Percentiles rank a stretch among this genome's conserved stretches.
These are phyloP conservation scores for Eledona agricola DNA, from an alignment of 2,888 invertebrate genomes.

Conservation along the genomic window DNA sequence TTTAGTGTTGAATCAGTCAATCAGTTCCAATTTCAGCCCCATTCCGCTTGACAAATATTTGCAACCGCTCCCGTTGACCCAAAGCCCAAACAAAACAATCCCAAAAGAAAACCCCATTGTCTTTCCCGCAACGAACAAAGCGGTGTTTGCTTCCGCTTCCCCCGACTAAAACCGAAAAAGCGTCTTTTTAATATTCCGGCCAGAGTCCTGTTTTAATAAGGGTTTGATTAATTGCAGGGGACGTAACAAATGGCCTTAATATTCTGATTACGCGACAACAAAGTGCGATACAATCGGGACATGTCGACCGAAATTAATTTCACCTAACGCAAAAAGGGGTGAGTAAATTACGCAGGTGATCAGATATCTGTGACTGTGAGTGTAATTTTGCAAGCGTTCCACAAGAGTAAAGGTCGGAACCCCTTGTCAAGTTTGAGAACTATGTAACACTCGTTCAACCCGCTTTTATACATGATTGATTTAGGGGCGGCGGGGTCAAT, in stretches of 20 bases:
- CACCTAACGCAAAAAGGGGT: conserved; percentile 32
- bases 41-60: conserved; percentile 7
- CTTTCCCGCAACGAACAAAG: background rate
- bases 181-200: no score
- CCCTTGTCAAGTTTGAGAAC: conserved; percentile 40
- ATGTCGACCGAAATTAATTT: conserved; percentile 37
- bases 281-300: conserved; percentile 34
- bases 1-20: conserved; percentile 2
- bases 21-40: conserved; percentile 5
- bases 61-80: conserved; percentile 11
- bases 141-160: no score
- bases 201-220: no score
- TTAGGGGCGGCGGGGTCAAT: conserved; percentile 31
- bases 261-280: conserved; percentile 32
- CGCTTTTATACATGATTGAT: conserved; percentile 46
- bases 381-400: conserved; percentile 27
- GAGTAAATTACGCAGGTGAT: conserved; percentile 34
- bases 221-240: conserved; percentile 29
- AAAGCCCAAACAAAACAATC: conserved; percentile 3
- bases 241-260: conserved; percentile 32
- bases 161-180: no score
- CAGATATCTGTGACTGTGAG: conserved; percentile 34
- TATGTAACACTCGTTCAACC: conserved; percentile 41
- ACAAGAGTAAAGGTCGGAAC: conserved; percentile 36
- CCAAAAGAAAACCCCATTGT: conserved; percentile 9